Evolutionary conservation across 2,888 invertebrate genomes (phyloP).

Genomic region (Automeris io): DNA sequence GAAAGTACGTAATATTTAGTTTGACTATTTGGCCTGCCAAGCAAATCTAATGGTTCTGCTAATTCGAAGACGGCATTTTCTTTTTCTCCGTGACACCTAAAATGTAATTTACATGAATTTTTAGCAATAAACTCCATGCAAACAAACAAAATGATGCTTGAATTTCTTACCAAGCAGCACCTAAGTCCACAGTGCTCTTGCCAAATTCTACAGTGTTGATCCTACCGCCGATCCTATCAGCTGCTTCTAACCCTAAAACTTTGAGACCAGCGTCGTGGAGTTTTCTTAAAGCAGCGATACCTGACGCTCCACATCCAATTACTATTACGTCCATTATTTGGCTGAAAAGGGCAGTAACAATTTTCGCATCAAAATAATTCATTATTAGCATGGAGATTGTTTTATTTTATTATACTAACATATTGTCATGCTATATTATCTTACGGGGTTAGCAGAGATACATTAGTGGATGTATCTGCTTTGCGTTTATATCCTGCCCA

Average conservation of each 20-base stretch:
- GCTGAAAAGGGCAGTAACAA: conserved; percentile 28
- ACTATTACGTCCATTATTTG: conserved; percentile 72
- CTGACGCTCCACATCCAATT: conserved; percentile 77
- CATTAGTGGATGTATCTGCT: no score
- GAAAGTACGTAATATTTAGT: conserved; percentile 46
- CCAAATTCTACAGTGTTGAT: conserved; percentile 72
- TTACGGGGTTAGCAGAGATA: no score
- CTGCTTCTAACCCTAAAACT: conserved; percentile 79
- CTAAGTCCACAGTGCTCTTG: conserved; percentile 80
- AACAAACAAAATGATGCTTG: neutral
- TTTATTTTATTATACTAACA: neutral
- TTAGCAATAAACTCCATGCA: neutral
- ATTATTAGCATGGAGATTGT: neutral
- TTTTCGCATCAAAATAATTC: neutral
- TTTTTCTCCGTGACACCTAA: conserved; percentile 82
- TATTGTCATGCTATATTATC: no score
- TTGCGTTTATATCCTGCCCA: no score
- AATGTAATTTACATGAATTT: conserved; percentile 13
- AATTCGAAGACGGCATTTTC: conserved; percentile 78
- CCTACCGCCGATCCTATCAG: conserved; percentile 80
- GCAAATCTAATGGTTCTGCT: conserved; percentile 60
- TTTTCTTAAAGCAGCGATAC: conserved; percentile 67
- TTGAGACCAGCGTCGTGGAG: conserved; percentile 57
- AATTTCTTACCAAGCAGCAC: conserved; percentile 82
- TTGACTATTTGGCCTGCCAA: conserved; percentile 45